phyloP scores from a whole-genome alignment of 2,797 vertebrate genomes.

The Monodelphis domestica region DNA sequence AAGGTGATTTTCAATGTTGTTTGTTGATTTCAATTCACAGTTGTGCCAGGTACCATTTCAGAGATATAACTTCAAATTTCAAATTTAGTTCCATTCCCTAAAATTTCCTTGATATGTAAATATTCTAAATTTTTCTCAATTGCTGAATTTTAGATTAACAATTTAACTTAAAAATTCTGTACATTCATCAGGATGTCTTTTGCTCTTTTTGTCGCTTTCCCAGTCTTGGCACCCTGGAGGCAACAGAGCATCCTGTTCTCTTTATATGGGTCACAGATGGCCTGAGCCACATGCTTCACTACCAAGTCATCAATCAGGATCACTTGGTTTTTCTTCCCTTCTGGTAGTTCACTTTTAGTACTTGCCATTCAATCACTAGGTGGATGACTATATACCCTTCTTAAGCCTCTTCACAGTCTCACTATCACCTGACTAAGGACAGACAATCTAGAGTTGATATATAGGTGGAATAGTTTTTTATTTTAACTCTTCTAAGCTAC shows the following conservation, averaged over 20 bases:
- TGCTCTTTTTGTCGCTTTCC: conserved; percentile 74
- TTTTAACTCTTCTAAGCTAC: neutral
- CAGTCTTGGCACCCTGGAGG: conserved; percentile 70
- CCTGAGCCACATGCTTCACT: conserved; percentile 75
- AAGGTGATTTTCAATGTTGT: neutral
- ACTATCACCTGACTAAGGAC: conserved; percentile 16
- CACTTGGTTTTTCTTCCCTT: conserved; percentile 53
- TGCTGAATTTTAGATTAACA: neutral
- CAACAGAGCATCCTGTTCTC: conserved; percentile 61
- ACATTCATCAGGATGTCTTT: conserved; percentile 21
- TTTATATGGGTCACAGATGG: conserved; percentile 87
- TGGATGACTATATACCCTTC: neutral
- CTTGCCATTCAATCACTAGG: conserved; percentile 49
- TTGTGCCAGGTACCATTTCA: no score
- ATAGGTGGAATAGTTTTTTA: neutral
- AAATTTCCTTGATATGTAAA: neutral
- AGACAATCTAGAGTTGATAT: neutral
- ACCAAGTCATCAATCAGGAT: conserved; percentile 69
- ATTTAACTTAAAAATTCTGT: neutral
- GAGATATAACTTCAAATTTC: fast-evolving
- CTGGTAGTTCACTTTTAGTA: conserved; percentile 40
- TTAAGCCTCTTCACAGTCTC: neutral
- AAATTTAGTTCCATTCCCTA: neutral
- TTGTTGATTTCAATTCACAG: neutral
- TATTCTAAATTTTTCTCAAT: neutral